These are phyloP conservation scores for Chrysocyon brachyurus DNA, from an alignment of 2,797 vertebrate genomes.

Conservation along the genomic window DNA sequence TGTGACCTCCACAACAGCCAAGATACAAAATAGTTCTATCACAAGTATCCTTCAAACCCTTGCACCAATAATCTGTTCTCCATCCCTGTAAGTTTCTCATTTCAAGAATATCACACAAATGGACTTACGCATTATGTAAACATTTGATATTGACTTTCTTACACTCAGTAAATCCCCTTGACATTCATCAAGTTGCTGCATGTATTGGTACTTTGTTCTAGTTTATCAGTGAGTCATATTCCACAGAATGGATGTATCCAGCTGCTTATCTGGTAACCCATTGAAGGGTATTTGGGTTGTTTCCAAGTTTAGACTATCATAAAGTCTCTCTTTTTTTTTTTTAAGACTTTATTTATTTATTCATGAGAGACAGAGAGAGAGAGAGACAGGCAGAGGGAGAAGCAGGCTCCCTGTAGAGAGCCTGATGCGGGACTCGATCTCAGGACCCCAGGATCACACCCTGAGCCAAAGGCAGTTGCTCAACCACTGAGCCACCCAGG, in stretches of 20 bases:
- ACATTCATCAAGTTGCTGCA: neutral
- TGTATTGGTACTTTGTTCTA: no score
- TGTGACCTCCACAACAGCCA: neutral
- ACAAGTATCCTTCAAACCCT: neutral
- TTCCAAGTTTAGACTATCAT: neutral
- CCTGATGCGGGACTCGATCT: no score
- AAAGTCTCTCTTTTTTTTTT: no score
- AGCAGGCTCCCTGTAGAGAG: no score
- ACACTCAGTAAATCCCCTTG: neutral
- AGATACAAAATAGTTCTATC: neutral
- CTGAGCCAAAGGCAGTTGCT: no score
- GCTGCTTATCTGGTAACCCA: neutral
- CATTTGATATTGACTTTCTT: no score
- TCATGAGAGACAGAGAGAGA: no score
- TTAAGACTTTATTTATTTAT: no score
- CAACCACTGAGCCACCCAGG: no score
- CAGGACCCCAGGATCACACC: no score
- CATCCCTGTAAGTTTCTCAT: neutral
- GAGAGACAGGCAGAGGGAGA: no score
- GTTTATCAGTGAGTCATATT: neutral
- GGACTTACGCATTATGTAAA: neutral
- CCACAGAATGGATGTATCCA: no score
- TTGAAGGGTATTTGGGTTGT: neutral
- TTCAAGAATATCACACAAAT: neutral
- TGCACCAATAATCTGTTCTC: neutral